A percentile compares a stretch with the other conserved stretches of the same genome.
phyloP scores from a whole-genome alignment of 2,888 invertebrate genomes.

The Bombylius discolor region DNA sequence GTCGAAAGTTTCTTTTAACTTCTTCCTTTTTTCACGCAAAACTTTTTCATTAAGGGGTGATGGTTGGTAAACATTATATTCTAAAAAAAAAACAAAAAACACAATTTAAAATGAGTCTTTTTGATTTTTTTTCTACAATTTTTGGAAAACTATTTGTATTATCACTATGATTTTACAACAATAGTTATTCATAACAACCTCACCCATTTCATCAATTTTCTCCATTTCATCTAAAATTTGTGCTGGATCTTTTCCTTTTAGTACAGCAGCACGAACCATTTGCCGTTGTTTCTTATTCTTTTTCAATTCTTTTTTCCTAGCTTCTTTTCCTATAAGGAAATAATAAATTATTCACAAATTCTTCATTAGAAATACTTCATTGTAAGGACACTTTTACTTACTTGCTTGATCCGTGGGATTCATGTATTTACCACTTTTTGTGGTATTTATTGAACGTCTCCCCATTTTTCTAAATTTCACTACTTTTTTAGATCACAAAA shows the following conservation, averaged over 20 bases:
- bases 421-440: slow-evolving; percentile 99
- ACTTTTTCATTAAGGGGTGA: slow-evolving; percentile 95
- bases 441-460: slow-evolving; percentile 92
- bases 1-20: slow-evolving; percentile 87
- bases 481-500: no score
- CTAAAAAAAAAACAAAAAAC: slow-evolving; percentile 40
- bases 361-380: neutral
- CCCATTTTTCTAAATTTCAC: slow-evolving; percentile 59
- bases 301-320: slow-evolving; percentile 91
- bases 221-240: slow-evolving; percentile 93
- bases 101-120: neutral
- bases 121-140: neutral
- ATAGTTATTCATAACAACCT: slow-evolving; percentile 15
- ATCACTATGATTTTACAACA: neutral
- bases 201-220: slow-evolving; percentile 97
- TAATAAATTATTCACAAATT: neutral
- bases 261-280: slow-evolving; percentile 88
- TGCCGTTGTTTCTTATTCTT: slow-evolving; percentile 96
- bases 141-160: neutral
- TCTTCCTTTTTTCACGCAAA: slow-evolving; percentile 88
- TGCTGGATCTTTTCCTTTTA: slow-evolving; percentile 95
- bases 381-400: slow-evolving; percentile 43
- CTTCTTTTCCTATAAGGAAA: slow-evolving; percentile 70
- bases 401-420: slow-evolving; percentile 98
- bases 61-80: slow-evolving; percentile 88